These are phyloP conservation scores for Hippocampus mohnikei DNA, from an alignment of 2,113 vertebrate genomes.

Conservation along the genomic window DNA sequence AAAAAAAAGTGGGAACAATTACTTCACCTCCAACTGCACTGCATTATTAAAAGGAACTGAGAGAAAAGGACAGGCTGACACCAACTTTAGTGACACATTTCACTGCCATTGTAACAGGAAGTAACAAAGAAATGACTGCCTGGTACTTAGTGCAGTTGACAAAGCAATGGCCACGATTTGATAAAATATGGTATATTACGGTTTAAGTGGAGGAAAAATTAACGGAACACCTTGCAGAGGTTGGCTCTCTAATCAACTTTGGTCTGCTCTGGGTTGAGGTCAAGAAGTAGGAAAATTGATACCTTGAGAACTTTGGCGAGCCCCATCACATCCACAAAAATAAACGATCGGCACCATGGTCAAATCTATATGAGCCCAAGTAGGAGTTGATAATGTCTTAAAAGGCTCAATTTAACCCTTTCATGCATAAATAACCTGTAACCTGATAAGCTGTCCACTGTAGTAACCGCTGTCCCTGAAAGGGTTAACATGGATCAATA, in stretches of 20 bases:
- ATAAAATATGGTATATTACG: neutral
- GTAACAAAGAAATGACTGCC: neutral
- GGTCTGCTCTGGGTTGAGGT: neutral
- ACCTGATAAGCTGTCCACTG: no score
- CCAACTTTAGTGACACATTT: neutral
- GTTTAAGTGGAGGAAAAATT: neutral
- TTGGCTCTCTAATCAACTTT: neutral
- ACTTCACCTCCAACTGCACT: neutral
- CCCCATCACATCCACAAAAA: neutral
- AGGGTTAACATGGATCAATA: slow-evolving; percentile 30
- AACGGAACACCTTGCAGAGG: neutral
- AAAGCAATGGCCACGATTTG: neutral
- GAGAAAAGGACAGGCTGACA: neutral
- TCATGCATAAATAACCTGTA: no score
- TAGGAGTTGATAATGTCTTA: slow-evolving; percentile 18
- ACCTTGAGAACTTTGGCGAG: neutral
- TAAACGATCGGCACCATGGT: neutral
- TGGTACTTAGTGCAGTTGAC: neutral
- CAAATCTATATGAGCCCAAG: neutral
- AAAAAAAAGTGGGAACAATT: neutral
- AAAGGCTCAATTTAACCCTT: slow-evolving; percentile 67
- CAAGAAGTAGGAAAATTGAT: neutral
- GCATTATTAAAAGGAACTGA: neutral
- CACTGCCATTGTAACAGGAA: neutral
- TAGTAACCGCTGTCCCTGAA: no score